These are phyloP conservation scores for Drosophila siamana DNA, from an alignment of 2,888 invertebrate species.

Conservation along the genomic window DNA sequence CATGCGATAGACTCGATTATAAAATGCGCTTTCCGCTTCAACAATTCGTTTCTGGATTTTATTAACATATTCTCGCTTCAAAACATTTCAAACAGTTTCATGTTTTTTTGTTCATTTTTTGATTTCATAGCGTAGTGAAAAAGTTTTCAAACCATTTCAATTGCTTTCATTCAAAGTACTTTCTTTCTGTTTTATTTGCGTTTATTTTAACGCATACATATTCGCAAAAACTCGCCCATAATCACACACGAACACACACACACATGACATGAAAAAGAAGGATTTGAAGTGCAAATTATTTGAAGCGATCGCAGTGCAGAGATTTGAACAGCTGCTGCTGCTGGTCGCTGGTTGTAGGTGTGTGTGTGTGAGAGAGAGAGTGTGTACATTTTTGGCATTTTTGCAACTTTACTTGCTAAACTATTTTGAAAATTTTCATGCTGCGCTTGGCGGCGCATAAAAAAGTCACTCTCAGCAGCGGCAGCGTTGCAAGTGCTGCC, in stretches of 20 bases:
- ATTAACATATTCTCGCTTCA: slow-evolving; percentile 48
- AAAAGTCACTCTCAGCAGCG: slow-evolving; percentile 17
- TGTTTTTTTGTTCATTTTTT: slow-evolving; percentile 55
- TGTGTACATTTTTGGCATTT: slow-evolving; percentile 67
- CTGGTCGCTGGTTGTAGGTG: too few relatives aligned
- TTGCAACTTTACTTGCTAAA: slow-evolving; percentile 73
- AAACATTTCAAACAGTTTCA: slow-evolving; percentile 33
- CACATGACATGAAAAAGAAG: slow-evolving; percentile 7
- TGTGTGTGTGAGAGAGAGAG: too few relatives aligned
- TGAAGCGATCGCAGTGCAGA: slow-evolving; percentile 58
- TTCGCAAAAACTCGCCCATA: background rate
- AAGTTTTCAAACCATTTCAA: slow-evolving; percentile 41
- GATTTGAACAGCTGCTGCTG: slow-evolving; percentile 31
- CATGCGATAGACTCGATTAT: slow-evolving; percentile 18
- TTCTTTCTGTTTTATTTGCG: background rate
- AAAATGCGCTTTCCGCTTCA: slow-evolving; percentile 47
- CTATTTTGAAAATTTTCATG: slow-evolving; percentile 72
- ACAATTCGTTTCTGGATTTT: slow-evolving; percentile 40
- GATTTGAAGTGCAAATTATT: slow-evolving; percentile 69
- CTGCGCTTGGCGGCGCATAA: slow-evolving; percentile 52
- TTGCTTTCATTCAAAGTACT: slow-evolving; percentile 38
- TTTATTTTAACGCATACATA: slow-evolving; percentile 6
- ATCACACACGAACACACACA: background rate
- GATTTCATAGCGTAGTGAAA: slow-evolving; percentile 31
- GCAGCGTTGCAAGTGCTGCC: slow-evolving; percentile 32